phyloP scores from a whole-genome alignment of 2,113 vertebrate genomes.

The Psittacara wagleri region DNA sequence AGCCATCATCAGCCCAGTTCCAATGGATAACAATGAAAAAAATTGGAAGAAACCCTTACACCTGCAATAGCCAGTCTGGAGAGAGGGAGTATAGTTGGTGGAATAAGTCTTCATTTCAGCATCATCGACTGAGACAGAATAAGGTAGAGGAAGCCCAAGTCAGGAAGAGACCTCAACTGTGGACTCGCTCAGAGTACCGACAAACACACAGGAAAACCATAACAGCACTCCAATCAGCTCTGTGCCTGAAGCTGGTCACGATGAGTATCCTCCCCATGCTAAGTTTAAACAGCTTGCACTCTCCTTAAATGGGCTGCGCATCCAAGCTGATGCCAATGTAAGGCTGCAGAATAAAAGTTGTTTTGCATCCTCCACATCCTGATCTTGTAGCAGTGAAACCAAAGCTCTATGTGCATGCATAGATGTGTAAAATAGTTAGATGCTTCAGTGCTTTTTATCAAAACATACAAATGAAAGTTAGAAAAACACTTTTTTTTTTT shows the following conservation, averaged over 20 bases:
- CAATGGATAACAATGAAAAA: constrained; percentile 2
- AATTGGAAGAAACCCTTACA: neutral
- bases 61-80: neutral
- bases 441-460: neutral
- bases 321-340: neutral
- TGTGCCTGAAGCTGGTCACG: neutral
- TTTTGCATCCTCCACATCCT: neutral
- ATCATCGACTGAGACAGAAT: neutral
- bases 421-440: neutral
- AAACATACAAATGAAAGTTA: neutral
- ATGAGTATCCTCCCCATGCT: neutral
- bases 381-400: neutral
- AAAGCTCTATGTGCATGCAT: neutral
- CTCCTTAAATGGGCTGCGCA: neutral
- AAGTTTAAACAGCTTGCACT: neutral
- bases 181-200: neutral
- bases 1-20: neutral
- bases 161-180: neutral
- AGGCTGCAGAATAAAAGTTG: neutral
- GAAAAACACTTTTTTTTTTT: neutral
- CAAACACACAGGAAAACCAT: neutral
- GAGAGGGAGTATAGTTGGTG: neutral
- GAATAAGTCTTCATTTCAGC: neutral
- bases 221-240: neutral
- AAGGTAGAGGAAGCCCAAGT: neutral